phyloP scores from a whole-genome alignment of 2,888 invertebrate genomes.

The Periphyllus acericola region DNA sequence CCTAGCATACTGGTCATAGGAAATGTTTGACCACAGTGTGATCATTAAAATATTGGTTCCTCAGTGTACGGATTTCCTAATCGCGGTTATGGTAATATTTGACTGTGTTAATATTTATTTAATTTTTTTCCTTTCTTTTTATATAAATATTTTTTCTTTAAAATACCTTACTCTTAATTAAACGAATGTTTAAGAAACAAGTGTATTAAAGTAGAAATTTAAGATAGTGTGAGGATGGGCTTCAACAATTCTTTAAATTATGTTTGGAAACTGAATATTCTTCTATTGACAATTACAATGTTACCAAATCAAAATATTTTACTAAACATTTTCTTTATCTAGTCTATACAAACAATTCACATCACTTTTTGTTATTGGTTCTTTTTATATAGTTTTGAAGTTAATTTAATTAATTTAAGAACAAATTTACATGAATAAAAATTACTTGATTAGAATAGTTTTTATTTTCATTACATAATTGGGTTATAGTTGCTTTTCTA shows the following conservation, averaged over 20 bases:
- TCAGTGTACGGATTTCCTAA: conserved; percentile 61
- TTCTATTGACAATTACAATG: conserved; percentile 29
- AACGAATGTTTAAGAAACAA: conserved; percentile 33
- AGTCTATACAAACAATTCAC: conserved; percentile 27
- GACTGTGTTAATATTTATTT: conserved; percentile 59
- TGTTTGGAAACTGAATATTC: neutral
- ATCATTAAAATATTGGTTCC: conserved; percentile 58
- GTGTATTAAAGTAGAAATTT: conserved; percentile 40
- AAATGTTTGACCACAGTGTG: conserved; percentile 60
- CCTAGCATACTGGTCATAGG: conserved; percentile 62
- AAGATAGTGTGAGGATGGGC: conserved; percentile 57
- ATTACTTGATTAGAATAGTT: neutral
- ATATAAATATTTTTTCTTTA: conserved; percentile 41
- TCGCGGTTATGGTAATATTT: conserved; percentile 55
- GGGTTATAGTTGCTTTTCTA: neutral
- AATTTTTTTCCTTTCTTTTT: conserved; percentile 43
- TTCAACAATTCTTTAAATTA: conserved; percentile 1
- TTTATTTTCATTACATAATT: neutral
- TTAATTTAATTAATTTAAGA: neutral
- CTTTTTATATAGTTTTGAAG: neutral
- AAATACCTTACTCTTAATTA: conserved; percentile 44
- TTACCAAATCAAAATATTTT: conserved; percentile 44
- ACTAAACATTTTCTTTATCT: conserved; percentile 26
- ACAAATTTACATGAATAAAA: conserved; percentile 1
- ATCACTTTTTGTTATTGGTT: conserved; percentile 40